Evolutionary conservation across 1,140 invertebrate genomes (phyloP), one percentile per base, ranked within the genome.

Genomic region (Cylas formicarius): DNA sequence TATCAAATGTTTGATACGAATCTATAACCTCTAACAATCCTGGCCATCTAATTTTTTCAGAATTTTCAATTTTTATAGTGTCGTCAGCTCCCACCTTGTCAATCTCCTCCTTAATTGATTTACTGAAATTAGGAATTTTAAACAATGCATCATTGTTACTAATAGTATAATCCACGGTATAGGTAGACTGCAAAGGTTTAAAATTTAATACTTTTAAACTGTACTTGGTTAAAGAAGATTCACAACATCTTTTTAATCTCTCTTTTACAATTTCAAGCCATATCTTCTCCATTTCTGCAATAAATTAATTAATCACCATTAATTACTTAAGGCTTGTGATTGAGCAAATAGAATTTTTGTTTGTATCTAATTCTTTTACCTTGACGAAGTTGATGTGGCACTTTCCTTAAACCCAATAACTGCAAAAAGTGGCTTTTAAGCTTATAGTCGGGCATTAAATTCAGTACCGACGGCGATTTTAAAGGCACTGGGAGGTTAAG

Each of bases 401-500:
- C 47, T 3, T 41, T 55, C 26, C 39, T 46, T 40, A 62, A 51
- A 20, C 56, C 60, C 19, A 58, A 47, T 8, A 46, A 19, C 33
- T 53, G 36, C 33, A 65, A 53, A 43, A 65, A 65, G 41, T 52
- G 42, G 3, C 32, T 48, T 45, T 65, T 65, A 11, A 43, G 33
- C 32, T 42, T 55, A 46, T 42, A 57, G 50, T 65, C 59, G n/a
- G 41, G 42, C 9, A 46, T 37, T 22, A 36, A 29, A 44, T 56
- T 62, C 26, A 62, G 31, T 7, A 51, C 34, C 10, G 48, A 43
- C 22, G 59, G 55, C 38, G 58, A 60, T 33, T 42, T 37, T 35
- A 46, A 59, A 53, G 62, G 61, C 44, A 65, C 54, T 45, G 61
- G 61, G 43, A 65, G 47, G 51, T 62, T 47, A 14, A 61, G 52